phyloP scores from a whole-genome alignment of 2,797 vertebrate species.

The Labroides dimidiatus region DNA sequence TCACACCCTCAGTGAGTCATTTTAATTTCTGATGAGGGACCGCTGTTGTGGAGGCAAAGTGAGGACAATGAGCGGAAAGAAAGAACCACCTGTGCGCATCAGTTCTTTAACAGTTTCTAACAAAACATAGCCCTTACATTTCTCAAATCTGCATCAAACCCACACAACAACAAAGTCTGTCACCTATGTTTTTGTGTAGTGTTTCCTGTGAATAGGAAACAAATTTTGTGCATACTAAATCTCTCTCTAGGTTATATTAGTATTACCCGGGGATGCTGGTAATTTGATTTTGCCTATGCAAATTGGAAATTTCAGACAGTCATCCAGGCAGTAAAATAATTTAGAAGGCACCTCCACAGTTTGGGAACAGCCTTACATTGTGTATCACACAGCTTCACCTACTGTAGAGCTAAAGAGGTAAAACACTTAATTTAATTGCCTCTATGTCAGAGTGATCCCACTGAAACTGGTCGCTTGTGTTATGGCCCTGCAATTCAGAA shows the following conservation, averaged over 20 bases:
- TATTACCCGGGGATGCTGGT: slow-evolving; percentile 48
- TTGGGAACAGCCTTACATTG: slow-evolving; percentile 14
- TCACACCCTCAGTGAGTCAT: slow-evolving; percentile 56
- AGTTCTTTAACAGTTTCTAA: background rate
- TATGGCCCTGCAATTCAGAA: slow-evolving; percentile 9
- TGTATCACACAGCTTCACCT: slow-evolving; percentile 23
- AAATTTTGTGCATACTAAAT: slow-evolving; percentile 37
- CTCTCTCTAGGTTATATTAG: slow-evolving; percentile 48
- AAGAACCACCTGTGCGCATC: slow-evolving; percentile 40
- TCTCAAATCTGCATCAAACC: slow-evolving; percentile 15
- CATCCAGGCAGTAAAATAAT: slow-evolving; percentile 57
- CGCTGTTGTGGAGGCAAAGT: slow-evolving; percentile 9
- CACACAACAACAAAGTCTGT: slow-evolving; percentile 23
- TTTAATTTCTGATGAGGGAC: slow-evolving; percentile 69
- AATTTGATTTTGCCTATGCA: slow-evolving; percentile 67
- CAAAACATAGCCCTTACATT: background rate
- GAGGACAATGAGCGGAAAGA: slow-evolving; percentile 24
- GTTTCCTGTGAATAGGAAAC: slow-evolving; percentile 38
- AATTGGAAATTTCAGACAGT: slow-evolving; percentile 62
- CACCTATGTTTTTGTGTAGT: slow-evolving; percentile 24
- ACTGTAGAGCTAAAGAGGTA: slow-evolving; percentile 5
- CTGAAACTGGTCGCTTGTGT: background rate
- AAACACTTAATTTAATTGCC: slow-evolving; percentile 1
- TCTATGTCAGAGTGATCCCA: background rate
- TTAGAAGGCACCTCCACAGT: slow-evolving; percentile 45